Evolutionary conservation across 2,113 vertebrate species (phyloP).

Genomic region (Limnothrissa miodon): DNA sequence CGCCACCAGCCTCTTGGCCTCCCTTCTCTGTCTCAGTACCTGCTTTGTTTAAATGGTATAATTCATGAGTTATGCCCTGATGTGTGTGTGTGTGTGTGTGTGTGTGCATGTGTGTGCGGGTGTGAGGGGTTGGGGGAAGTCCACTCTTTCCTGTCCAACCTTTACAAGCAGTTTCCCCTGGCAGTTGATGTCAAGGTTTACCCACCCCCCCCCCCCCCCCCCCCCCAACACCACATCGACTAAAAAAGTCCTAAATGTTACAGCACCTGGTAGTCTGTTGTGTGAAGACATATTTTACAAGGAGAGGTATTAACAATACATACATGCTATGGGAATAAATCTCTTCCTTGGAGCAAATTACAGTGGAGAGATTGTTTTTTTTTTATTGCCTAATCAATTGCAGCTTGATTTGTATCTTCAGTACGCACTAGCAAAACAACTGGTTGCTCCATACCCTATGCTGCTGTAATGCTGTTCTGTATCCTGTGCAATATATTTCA

Average conservation of each 20-base stretch:
- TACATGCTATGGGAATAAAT: background rate
- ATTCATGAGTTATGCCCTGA: conserved; percentile 59
- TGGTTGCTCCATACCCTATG: background rate
- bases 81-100: too few relatives aligned
- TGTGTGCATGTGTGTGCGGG: background rate
- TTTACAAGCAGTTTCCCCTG: conserved; percentile 45
- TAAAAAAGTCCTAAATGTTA: conserved; percentile 33
- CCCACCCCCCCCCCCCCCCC: conserved; percentile 17
- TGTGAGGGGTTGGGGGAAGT: background rate
- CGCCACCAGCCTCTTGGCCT: conserved; percentile 41
- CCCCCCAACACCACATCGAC: too few relatives aligned
- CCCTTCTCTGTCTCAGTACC: conserved; percentile 55
- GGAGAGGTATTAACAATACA: background rate
- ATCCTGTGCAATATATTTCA: background rate
- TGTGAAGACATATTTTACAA: conserved; percentile 26
- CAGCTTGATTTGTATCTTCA: background rate
- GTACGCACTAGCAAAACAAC: background rate
- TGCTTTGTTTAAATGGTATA: conserved; percentile 59
- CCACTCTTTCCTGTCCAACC: conserved; percentile 31
- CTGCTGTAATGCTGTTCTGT: background rate
- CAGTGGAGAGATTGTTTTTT: background rate
- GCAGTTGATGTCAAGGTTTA: conserved; percentile 44
- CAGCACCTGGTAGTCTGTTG: conserved; percentile 26
- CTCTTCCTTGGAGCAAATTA: background rate
- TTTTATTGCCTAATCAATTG: background rate